phyloP scores from a whole-genome alignment of 1,140 invertebrate species.

The Anoplophora glabripennis region DNA sequence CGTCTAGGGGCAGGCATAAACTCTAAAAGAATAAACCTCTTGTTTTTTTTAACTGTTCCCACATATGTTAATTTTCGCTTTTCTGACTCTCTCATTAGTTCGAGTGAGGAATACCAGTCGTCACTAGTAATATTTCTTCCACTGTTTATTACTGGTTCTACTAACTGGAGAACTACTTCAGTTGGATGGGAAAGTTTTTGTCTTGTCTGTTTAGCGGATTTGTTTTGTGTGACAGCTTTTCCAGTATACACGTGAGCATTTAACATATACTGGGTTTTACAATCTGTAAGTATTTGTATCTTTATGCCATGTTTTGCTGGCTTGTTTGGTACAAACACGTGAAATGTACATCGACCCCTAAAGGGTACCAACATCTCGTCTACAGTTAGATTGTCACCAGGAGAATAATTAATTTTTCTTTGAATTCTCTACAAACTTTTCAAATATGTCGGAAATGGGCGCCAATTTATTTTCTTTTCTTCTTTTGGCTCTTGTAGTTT shows the following conservation, averaged over 20 bases:
- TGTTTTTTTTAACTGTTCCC: conserved; percentile 16
- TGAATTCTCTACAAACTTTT: conserved; percentile 10
- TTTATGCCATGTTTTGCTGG: neutral
- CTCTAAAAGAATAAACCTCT: conserved; percentile 10
- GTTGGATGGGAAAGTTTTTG: conserved; percentile 16
- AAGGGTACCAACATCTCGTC: conserved; percentile 15
- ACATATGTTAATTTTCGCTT: conserved; percentile 9
- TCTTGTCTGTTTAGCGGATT: neutral
- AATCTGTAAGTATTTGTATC: conserved; percentile 1
- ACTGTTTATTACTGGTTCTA: conserved; percentile 13
- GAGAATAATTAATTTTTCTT: conserved; percentile 7
- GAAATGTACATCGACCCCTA: conserved; percentile 11
- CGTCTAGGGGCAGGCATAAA: conserved; percentile 2
- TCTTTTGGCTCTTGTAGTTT: conserved; percentile 7
- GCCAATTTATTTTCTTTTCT: conserved; percentile 7
- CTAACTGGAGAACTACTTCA: conserved; percentile 14
- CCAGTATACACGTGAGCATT: neutral
- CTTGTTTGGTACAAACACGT: neutral
- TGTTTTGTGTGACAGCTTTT: neutral
- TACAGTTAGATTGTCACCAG: neutral
- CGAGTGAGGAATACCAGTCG: conserved; percentile 14
- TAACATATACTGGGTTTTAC: neutral
- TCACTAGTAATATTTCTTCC: conserved; percentile 15
- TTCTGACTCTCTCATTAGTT: conserved; percentile 6
- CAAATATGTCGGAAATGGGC: conserved; percentile 13